Evolutionary conservation across 2,888 invertebrate species (phyloP), one percentile per base, ranked within the genome.

Genomic region (Eulithis testata): DNA sequence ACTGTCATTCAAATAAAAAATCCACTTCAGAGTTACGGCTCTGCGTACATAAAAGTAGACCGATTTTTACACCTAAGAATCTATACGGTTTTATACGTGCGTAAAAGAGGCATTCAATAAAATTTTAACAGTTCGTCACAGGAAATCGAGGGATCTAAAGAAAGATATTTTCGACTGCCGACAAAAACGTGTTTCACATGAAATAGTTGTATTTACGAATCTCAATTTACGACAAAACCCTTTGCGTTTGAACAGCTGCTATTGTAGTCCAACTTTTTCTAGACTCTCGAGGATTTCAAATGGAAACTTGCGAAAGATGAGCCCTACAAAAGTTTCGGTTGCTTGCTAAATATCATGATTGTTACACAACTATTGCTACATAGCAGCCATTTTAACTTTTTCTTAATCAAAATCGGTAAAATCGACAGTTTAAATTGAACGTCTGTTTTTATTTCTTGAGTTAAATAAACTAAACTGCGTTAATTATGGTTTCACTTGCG

Each of bases 101-200:
- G 81, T 91, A 90, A 91, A 90, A 87, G 78, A 70, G 80, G 78
- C 75, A 81, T 85, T 83, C 89, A 86, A 91, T 91, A 91, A 91
- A 89, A 87, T 75, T 86, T 90, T 89, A 88, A 90, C 84, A 79
- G 81, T 74, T 74, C 80, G 73, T 79, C 80, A 81, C 80, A 81
- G 79, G 79, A 82, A 83, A 80, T 80, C 80, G 81, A 75, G 81
- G 73, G 76, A 76, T 76, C 78, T 76, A 69, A 75, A 72, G 21
- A 50, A 52, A 36, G 49, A 21, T 31, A 53, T 51, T 60, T n/a
- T 43, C 47, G 44, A 31, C 54, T 55, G 11, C 21, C 53, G 45
- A 45, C 21, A 47, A 43, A 11, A 54, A 49, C 44, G 53, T 59
- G 37, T 5, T 53, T 52, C 36, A 31, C n/a, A 56, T 47, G 8